Evolutionary conservation across 2,797 vertebrate genomes (phyloP).

Genomic region (Passerculus sandwichensis): DNA sequence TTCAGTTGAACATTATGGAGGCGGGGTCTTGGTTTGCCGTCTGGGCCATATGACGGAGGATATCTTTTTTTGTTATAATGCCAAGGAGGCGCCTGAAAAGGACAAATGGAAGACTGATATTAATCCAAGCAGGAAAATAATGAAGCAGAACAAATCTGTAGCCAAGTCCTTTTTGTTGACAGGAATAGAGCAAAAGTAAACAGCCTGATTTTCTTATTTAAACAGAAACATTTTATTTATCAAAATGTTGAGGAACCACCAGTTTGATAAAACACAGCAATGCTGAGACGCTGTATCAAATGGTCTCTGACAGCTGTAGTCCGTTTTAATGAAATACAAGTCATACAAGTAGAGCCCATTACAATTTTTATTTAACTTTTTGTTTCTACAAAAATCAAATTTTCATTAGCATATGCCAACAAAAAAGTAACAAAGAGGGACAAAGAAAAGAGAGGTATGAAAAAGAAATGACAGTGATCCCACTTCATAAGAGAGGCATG

Average conservation of each 20-base stretch:
- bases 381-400: conserved; percentile 55
- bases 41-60: conserved; percentile 99
- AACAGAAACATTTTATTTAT: conserved; percentile 58
- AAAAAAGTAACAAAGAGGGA: conserved; percentile 71
- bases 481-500: conserved; percentile 29
- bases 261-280: conserved; percentile 54
- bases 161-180: conserved; percentile 76
- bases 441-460: conserved; percentile 55
- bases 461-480: conserved; percentile 61
- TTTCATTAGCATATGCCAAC: conserved; percentile 72
- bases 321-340: conserved; percentile 40
- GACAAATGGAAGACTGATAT: conserved; percentile 62
- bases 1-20: conserved; percentile 99
- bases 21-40: conserved; percentile 98
- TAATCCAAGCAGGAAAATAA: conserved; percentile 55
- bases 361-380: conserved; percentile 57
- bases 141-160: conserved; percentile 27
- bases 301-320: conserved; percentile 56
- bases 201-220: conserved; percentile 68
- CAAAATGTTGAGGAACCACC: conserved; percentile 59
- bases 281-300: conserved; percentile 27
- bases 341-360: conserved; percentile 26
- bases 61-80: conserved; percentile 99
- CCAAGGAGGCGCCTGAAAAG: conserved; percentile 96
- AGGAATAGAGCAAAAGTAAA: conserved; percentile 75